Base-by-base conservation (phyloP, 2,113 vertebrate species). In the Cygnus buccinator region DNA sequence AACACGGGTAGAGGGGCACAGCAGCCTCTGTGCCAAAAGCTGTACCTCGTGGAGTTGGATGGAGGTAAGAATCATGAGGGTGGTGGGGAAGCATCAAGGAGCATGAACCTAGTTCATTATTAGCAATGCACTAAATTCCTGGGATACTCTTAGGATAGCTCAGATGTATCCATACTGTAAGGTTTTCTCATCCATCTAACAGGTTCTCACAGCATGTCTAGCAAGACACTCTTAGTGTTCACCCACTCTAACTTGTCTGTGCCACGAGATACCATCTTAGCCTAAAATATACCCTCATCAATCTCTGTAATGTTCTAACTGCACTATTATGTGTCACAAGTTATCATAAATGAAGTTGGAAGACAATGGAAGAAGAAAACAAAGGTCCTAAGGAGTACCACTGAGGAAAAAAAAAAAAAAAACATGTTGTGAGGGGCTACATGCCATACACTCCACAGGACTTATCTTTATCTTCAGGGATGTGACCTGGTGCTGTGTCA, bases 11-110 rank as follows among this genome's bases (percentile, higher is more conserved):
- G 41, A 52, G 8, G 4, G 68, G 13, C 21, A 33, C 28, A 67
- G 20, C 57, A 82, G 29, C 33, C 19, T 59, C 57, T 25, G 0
- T 20, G 14, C 4, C 23, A 80, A 91, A 76, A 74, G 29, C 15
- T 50, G 12, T 77, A 33, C 33, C 33, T 83, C 16, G 11, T 76
- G 39, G 33, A 71, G 23, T 13, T 54, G 65, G 39, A 35, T 13
- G 4, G 11, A 35, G 13, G n/a, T n/a, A 59, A 13, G 57, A 71
- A 39, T 23, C 50, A 14, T 52, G 23, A 52, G 59, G 12, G 14
- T 55, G 22, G 6, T 44, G 0, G 0, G 1, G 18, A 41, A 59
- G 7, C 29, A 13, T 43, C 46, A 72, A 19, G 6, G 4, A 71
- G 6, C 17, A 55, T 18, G 43, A 89, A 35, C 8, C 3, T 29